Base-by-base conservation (phyloP, 2,888 invertebrate genomes). In the Eupithecia exiguata region DNA sequence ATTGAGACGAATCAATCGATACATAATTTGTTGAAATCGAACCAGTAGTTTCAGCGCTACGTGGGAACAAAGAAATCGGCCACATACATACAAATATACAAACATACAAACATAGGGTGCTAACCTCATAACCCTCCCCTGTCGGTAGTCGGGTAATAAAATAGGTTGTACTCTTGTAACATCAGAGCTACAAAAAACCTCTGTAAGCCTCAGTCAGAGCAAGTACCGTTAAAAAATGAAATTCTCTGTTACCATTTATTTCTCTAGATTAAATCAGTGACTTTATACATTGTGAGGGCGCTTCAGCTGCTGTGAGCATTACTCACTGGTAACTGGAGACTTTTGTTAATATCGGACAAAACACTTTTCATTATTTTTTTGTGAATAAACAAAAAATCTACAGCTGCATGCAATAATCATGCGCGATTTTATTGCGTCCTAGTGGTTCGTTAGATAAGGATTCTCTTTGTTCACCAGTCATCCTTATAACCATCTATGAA, bases 241-340 rank as follows among this genome's bases (percentile, higher is more conserved):
- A 58, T 58, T 66, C 46, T 66, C 66, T 63, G 68, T 53, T n/a
- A 18, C 49, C 69, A 66, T 73, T 73, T 69, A 66, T 74, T 66
- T 74, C 65, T 69, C 69, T 49, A 71, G 74, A 74, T 74, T 71
- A 71, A 69, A 74, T 74, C 74, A 43, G 65, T 38, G 25, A 53
- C 65, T 65, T 68, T 65, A 30, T 68, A 65, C 63, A 63, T 30
- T 65, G 69, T 21, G 65, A 70, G 49, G 21, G 46, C 46, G 46
- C 68, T 58, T 71, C 30, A 38, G 46, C 46, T 71, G 46, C 10
- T 68, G 61, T 68, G 61, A 68, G 35, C 61, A 62, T 67, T 35
- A 71, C 53, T 70, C 49, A 38, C 58, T n/a, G 12, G 36, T 63
- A 40, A 43, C 14, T 43, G 66, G 21, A 66, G 14, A 7, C 6